Evolutionary conservation across 2,888 invertebrate species (phyloP).

Genomic region (Oscheius sp.): DNA sequence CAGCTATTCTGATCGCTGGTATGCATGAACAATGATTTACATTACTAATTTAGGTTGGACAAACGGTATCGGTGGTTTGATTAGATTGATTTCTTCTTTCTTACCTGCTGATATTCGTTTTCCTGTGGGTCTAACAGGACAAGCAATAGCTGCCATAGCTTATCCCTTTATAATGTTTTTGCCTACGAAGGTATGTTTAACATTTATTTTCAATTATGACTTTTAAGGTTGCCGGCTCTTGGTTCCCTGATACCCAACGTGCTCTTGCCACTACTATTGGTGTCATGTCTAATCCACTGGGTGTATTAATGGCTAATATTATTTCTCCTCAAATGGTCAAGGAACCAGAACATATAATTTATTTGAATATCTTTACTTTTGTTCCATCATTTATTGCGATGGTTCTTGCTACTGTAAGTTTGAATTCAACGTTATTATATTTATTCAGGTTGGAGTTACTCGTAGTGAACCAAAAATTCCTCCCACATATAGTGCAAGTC

Average conservation of each 20-base stretch:
- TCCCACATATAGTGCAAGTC: slow-evolving; percentile 65
- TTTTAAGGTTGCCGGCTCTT: slow-evolving; percentile 65
- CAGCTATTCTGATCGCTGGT: slow-evolving; percentile 69
- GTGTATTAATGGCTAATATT: slow-evolving; percentile 66
- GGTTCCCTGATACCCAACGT: slow-evolving; percentile 72
- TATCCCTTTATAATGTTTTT: slow-evolving; percentile 74
- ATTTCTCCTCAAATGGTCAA: slow-evolving; percentile 64
- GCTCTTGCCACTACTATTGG: slow-evolving; percentile 73
- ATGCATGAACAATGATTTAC: slow-evolving; percentile 45
- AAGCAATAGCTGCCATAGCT: slow-evolving; percentile 73
- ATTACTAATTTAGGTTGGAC: slow-evolving; percentile 68
- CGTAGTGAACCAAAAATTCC: slow-evolving; percentile 68
- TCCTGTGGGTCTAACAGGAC: slow-evolving; percentile 71
- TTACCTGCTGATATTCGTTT: slow-evolving; percentile 56
- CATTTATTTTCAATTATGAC: neutral
- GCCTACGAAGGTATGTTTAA: slow-evolving; percentile 72
- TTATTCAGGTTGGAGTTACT: slow-evolving; percentile 56
- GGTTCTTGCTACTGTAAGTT: slow-evolving; percentile 45
- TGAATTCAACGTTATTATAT: neutral
- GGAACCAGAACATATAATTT: slow-evolving; percentile 53
- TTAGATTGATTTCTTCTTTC: slow-evolving; percentile 70
- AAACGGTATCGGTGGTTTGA: slow-evolving; percentile 72
- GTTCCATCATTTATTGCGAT: slow-evolving; percentile 56
- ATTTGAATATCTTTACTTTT: slow-evolving; percentile 63
- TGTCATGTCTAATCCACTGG: slow-evolving; percentile 70